Evolutionary conservation across 2,113 vertebrate genomes (phyloP).

Genomic region (Eleginops maclovinus): DNA sequence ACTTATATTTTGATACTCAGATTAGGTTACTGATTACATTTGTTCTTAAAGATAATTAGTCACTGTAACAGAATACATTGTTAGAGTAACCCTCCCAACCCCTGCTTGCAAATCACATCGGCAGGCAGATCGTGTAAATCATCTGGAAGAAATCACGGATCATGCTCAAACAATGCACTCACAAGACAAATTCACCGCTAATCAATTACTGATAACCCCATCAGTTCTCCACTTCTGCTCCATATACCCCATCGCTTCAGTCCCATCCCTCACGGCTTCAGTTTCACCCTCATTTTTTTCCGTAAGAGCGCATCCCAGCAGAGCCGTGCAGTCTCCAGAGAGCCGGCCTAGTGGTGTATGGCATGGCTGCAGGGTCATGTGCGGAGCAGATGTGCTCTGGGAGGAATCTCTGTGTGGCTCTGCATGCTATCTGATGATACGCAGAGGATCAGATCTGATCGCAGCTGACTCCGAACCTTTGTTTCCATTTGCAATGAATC

Average conservation of each 20-base stretch:
- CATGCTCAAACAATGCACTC: slow-evolving; percentile 52
- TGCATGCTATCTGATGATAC: slow-evolving; percentile 67
- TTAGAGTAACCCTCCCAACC: too few relatives aligned
- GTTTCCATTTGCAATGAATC: slow-evolving; percentile 67
- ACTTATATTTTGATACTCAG: too few relatives aligned
- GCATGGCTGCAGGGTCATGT: slow-evolving; percentile 65
- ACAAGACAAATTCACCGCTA: slow-evolving; percentile 40
- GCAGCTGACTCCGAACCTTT: slow-evolving; percentile 45
- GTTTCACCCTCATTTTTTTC: slow-evolving; percentile 47
- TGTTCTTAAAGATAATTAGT: too few relatives aligned
- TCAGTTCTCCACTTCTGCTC: slow-evolving; percentile 28
- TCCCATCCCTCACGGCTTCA: slow-evolving; percentile 41
- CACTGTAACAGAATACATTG: too few relatives aligned
- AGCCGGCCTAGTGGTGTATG: slow-evolving; percentile 46
- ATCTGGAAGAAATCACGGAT: slow-evolving; percentile 69
- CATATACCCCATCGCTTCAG: slow-evolving; percentile 10
- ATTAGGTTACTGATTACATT: too few relatives aligned
- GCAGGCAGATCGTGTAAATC: slow-evolving; percentile 35
- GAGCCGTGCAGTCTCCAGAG: slow-evolving; percentile 24
- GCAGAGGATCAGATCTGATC: slow-evolving; percentile 64
- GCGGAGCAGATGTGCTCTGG: slow-evolving; percentile 74
- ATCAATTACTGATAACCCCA: slow-evolving; percentile 58
- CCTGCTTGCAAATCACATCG: background rate
- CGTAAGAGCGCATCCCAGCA: slow-evolving; percentile 25
- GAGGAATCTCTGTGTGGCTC: slow-evolving; percentile 75